These are phyloP conservation scores for Kryptopterus vitreolus DNA, from an alignment of 2,797 vertebrate genomes.

Conservation along the genomic window DNA sequence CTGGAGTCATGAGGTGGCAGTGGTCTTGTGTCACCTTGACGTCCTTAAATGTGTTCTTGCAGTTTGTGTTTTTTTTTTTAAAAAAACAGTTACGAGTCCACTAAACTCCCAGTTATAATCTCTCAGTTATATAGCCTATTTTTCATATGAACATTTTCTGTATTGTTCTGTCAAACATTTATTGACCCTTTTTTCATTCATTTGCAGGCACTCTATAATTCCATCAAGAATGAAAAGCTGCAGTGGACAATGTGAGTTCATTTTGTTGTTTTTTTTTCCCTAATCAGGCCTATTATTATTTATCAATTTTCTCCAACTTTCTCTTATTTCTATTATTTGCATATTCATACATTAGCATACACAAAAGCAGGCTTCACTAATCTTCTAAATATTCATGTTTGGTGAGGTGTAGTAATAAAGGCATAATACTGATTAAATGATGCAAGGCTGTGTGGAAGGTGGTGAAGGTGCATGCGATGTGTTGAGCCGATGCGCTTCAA, in stretches of 20 bases:
- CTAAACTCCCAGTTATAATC: neutral
- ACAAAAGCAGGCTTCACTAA: neutral
- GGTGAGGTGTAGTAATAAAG: neutral
- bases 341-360: neutral
- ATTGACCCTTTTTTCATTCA: slow-evolving; percentile 51
- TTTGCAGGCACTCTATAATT: slow-evolving; percentile 86
- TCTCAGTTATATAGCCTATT: neutral
- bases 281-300: neutral
- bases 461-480: slow-evolving; percentile 12
- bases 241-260: slow-evolving; percentile 97
- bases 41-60: neutral
- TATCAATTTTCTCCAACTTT: neutral
- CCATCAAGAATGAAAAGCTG: slow-evolving; percentile 97
- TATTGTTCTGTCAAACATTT: neutral
- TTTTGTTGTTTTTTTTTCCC: slow-evolving; percentile 9
- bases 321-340: neutral
- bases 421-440: neutral
- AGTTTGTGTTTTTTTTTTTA: neutral
- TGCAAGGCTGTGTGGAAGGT: neutral
- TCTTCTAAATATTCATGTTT: slow-evolving; percentile 13
- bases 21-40: neutral
- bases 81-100: neutral
- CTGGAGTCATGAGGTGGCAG: neutral
- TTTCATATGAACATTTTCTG: neutral
- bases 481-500: slow-evolving; percentile 39